phyloP scores from a whole-genome alignment of 1,140 invertebrate species.

The Periplaneta americana region DNA sequence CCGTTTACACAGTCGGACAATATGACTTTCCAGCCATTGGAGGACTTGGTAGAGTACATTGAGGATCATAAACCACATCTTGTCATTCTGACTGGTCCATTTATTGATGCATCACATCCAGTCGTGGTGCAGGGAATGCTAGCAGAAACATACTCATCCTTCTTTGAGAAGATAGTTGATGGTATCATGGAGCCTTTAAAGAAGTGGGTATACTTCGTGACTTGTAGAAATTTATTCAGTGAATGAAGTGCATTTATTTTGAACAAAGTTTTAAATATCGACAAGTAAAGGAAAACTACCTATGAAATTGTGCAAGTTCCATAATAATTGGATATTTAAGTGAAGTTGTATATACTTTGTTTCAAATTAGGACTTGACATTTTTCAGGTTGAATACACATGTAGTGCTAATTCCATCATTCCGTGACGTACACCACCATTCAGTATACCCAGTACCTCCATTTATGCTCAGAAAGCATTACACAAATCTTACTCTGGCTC shows the following conservation, averaged over 20 bases:
- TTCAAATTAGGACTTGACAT: not conserved
- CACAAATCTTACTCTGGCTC: slow-evolving; percentile 53
- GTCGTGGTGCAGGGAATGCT: slow-evolving; percentile 49
- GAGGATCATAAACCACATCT: slow-evolving; percentile 67
- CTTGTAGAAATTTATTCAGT: no score
- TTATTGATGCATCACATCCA: slow-evolving; percentile 65
- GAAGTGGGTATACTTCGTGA: no score
- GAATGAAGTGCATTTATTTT: no score
- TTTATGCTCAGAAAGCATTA: slow-evolving; percentile 46
- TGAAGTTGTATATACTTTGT: no score
- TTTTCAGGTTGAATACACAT: slow-evolving; percentile 56
- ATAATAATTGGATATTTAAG: no score
- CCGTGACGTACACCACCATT: slow-evolving; percentile 68
- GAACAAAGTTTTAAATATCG: no score
- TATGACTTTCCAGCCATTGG: slow-evolving; percentile 72
- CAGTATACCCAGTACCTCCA: slow-evolving; percentile 77
- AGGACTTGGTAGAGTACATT: slow-evolving; percentile 66
- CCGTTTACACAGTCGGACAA: slow-evolving; percentile 75
- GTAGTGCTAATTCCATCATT: slow-evolving; percentile 68
- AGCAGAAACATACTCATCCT: slow-evolving; percentile 57
- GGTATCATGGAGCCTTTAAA: slow-evolving; percentile 49
- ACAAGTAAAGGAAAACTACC: no score
- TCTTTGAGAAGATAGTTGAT: slow-evolving; percentile 64
- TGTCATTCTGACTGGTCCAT: slow-evolving; percentile 76
- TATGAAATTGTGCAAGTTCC: not conserved